Conservation (phyloP, 2,797 vertebrate genomes). For the Prionace glauca region DNA sequence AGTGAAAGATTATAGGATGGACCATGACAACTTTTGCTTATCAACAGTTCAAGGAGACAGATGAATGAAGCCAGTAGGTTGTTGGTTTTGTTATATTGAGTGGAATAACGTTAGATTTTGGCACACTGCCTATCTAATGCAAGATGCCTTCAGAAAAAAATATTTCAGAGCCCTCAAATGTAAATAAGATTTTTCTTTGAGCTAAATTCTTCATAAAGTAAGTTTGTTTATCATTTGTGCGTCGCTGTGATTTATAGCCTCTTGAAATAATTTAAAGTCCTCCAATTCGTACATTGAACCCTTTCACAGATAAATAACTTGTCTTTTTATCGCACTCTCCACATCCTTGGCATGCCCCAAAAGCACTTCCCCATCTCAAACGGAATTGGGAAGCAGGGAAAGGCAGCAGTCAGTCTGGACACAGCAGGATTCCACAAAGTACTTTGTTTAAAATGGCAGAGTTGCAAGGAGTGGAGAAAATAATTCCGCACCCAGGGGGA, state of each 20-base stretch:
- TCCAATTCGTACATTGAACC: not conserved
- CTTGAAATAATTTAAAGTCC: not conserved
- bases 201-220: not conserved
- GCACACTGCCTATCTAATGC: not conserved
- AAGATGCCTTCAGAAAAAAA: not conserved
- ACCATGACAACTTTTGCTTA: not conserved
- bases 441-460: no score
- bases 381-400: no score
- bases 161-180: not conserved
- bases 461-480: no score
- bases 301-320: not conserved
- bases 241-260: not conserved
- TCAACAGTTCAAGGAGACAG: not conserved
- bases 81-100: not conserved
- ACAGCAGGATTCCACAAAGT: no score
- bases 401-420: no score
- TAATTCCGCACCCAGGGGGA: no score
- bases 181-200: not conserved
- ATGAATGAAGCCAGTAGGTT: not conserved
- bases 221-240: not conserved
- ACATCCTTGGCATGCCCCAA: no score
- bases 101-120: not conserved
- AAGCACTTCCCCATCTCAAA: no score
- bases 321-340: no score
- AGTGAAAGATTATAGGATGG: not conserved